Base-by-base conservation (phyloP, 2,797 vertebrate species). In the Craterocephalus amniculus region DNA sequence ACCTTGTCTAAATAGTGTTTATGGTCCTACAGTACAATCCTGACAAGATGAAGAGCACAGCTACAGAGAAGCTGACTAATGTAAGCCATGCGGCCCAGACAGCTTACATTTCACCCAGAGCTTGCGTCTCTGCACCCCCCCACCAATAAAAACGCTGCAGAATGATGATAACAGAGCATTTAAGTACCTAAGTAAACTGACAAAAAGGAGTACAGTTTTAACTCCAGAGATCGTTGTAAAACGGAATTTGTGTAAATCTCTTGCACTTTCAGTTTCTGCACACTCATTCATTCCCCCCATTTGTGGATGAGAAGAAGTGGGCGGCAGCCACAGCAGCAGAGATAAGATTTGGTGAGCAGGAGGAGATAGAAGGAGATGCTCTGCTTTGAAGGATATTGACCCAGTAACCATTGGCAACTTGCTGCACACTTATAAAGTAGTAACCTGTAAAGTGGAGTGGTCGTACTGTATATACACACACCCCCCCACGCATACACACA, bases 301-400 rank as follows among this genome's bases (percentile, higher is more conserved):
- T 24, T 36, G 71, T 36, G 35, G 63, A 84, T 67, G 68, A 85
- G 75, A 67, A 70, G 1, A 82, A 74, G 84, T 76, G 77, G 85
- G 72, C 13, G 48, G 72, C 72, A 73, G 74, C 57, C 58, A 72
- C 52, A 72, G 65, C 51, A 45, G 43, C 43, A 67, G 45, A 76
- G 84, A 91, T 90, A 85, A 90, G 81, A 36, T 69, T 60, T 61
- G 22, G 16, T 59, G 40, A 83, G 80, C 61, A 71, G 32, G 52
- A 74, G 63, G 67, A 76, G 74, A 58, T 16, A 26, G 24, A 57
- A 51, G 57, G 54, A 72, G 64, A 55, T 7, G 9, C 63, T 52
- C 58, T 78, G 63, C 63, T 86, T 72, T 61, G 58, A 52, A 84
- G 88, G 87, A 92, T 89, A 90, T 20, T 88, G 88, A 85, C 91